phyloP scores from a whole-genome alignment of 2,888 invertebrate species.

The Rhaphigaster nebulosa region DNA sequence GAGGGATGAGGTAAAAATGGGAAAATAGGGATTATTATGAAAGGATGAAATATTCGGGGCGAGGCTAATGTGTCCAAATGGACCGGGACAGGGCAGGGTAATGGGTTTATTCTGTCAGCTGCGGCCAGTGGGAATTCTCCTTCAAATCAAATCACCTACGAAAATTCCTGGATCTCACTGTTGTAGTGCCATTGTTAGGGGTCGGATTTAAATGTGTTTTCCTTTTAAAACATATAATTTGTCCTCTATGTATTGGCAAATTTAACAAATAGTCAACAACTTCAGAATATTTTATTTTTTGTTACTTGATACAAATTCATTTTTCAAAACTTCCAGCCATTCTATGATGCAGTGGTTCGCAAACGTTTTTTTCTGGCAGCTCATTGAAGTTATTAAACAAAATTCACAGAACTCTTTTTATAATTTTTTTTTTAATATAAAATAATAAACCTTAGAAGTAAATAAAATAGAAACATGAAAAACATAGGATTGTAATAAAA shows the following conservation, averaged over 20 bases:
- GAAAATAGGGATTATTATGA: constrained; percentile 38
- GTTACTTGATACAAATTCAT: no score
- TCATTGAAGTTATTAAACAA: no score
- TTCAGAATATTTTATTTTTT: neutral
- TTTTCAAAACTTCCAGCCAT: no score
- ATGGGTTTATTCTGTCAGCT: constrained; percentile 51
- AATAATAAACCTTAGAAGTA: no score
- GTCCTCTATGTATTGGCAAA: neutral
- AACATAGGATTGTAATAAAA: no score
- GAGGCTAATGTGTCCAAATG: constrained; percentile 51
- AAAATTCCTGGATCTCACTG: neutral
- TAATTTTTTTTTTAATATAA: no score
- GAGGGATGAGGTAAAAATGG: constrained; percentile 36
- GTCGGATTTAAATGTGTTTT: neutral
- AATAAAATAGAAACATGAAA: no score
- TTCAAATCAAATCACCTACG: constrained; percentile 38
- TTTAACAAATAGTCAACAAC: no score
- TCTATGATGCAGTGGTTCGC: no score
- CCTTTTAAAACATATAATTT: neutral
- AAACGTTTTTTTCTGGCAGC: no score
- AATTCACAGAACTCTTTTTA: no score
- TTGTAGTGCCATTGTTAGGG: neutral
- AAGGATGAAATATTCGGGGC: constrained; percentile 34
- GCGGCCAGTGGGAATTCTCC: neutral
- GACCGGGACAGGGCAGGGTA: neutral